A percentile compares a stretch with the other conserved stretches of the same genome.
Evolutionary conservation across 2,797 vertebrate genomes (phyloP).

Genomic region (Pseudochirops cupreus): DNA sequence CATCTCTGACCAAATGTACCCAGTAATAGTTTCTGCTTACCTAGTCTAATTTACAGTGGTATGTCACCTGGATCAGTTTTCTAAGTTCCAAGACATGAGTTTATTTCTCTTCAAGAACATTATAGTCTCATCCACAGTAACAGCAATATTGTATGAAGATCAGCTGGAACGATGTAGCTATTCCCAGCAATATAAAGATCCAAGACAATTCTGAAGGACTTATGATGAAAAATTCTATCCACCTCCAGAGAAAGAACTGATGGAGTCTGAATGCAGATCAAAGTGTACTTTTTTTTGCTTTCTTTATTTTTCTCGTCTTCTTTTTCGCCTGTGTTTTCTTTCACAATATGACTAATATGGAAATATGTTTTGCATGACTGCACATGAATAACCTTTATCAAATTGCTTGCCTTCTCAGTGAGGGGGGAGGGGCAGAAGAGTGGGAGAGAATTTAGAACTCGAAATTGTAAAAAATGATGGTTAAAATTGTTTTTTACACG

Average conservation of each 20-base stretch:
- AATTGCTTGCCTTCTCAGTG: background rate
- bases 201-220: background rate
- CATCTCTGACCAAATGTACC: background rate
- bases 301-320: background rate
- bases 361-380: background rate
- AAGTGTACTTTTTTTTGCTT: background rate
- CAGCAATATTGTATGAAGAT: background rate
- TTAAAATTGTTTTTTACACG: background rate
- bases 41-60: background rate
- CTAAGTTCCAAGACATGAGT: background rate
- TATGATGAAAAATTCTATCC: background rate
- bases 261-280: background rate
- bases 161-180: background rate
- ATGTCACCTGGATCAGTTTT: background rate
- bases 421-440: background rate
- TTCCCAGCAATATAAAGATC: background rate
- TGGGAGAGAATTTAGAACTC: background rate
- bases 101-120: background rate
- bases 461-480: background rate
- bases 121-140: background rate
- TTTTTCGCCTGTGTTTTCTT: background rate
- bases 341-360: background rate
- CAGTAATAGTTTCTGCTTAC: background rate
- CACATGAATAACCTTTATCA: constrained; percentile 3
- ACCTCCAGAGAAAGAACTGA: background rate